phyloP scores from a whole-genome alignment of 1,140 invertebrate genomes.

The Probaryconus sp. region DNA sequence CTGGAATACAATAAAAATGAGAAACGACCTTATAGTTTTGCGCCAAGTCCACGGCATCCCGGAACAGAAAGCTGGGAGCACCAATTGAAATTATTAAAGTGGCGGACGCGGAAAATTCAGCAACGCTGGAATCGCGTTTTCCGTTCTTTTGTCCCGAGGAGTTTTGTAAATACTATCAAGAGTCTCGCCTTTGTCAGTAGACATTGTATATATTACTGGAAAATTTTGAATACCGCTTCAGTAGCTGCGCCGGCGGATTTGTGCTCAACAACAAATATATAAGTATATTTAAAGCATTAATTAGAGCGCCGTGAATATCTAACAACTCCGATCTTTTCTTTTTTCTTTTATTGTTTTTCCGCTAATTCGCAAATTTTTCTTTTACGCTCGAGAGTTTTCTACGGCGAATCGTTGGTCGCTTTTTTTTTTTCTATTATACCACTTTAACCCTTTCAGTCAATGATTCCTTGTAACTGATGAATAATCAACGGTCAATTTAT shows the following conservation, averaged over 20 bases:
- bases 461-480: no score
- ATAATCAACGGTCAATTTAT: no score
- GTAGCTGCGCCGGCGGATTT: conserved; percentile 7
- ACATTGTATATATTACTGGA: conserved; percentile 27
- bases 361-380: conserved; percentile 9
- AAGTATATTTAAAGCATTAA: conserved; percentile 49
- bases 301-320: conserved; percentile 23
- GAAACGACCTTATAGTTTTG: no score
- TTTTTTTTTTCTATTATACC: no score
- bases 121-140: conserved; percentile 9
- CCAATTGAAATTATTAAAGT: no score
- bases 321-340: conserved; percentile 22
- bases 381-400: no score
- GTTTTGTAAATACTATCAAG: conserved; percentile 23
- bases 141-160: conserved; percentile 9
- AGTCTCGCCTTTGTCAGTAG: conserved; percentile 29
- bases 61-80: no score
- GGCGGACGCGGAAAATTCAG: conserved; percentile 2
- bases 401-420: no score
- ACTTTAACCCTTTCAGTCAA: no score
- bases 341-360: background rate
- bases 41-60: no score
- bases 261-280: conserved; percentile 25
- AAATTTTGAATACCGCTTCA: conserved; percentile 31
- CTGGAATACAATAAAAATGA: no score